Evolutionary conservation across 2,797 vertebrate species (phyloP), one percentile per base, ranked within the genome.

Genomic region (Setipinna tenuifilis): DNA sequence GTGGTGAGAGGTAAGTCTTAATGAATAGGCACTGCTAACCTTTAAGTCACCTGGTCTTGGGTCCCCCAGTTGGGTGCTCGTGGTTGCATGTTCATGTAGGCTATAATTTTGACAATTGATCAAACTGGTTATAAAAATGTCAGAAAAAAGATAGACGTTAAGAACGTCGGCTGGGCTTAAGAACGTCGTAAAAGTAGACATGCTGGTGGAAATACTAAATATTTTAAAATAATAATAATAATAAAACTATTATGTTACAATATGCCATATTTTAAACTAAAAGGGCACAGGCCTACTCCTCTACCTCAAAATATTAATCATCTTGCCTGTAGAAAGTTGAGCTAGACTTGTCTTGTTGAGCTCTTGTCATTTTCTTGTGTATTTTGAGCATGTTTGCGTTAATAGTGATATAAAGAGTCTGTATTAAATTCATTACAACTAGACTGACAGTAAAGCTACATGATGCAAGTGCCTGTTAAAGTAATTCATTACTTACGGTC

Each of bases 1-100:
- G 91, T 94, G 35, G 91, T 93, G 41, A 84, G 91, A 90, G 95
- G 95, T 96, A 88, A 94, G 94, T 89, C 78, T 71, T 35, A 17
- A 44, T 41, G 0, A 41, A 6, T 41, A 31, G 28, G 41, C 16
- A 44, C 31, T 21, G 7, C 7, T 44, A 75, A 6, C 17, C 31
- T 10, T n/a, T 61, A 6, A 25, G n/a, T 65, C 10, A 9, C 61
- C 61, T 23, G 11, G 58, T 19, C 5, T 54, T 54, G 50, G 14
- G 35, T 41, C 35, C 35, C 50, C 50, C 50, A 3, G 7, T 54
- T 54, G 50, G 7, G 14, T 54, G 50, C 9, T 9, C 50, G 9
- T 10, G 10, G 7, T 9, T 54, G 7, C 50, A 54, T 54, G 50
- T 54, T 54, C 50, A 54, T 41, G 35, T 14, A 54, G 50, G 50